Conservation (phyloP, 2,888 invertebrate species). For the Ariolimax columbianus region DNA sequence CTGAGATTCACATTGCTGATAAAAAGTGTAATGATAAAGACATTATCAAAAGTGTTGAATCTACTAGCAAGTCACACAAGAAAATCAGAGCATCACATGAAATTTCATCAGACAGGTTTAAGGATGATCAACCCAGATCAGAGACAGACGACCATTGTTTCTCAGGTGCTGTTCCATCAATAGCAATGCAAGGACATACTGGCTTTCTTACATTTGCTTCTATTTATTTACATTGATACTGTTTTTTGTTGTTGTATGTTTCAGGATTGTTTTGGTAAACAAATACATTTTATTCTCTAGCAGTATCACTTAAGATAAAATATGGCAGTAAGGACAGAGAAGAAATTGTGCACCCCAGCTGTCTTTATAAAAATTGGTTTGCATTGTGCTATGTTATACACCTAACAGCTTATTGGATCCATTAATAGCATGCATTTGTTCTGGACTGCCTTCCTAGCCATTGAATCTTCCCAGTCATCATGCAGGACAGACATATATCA, state of each 20-base stretch:
- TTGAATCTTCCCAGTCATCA: too few relatives aligned
- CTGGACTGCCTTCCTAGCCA: too few relatives aligned
- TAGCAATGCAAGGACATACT: slow-evolving; percentile 92
- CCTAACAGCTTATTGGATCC: too few relatives aligned
- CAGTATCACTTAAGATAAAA: too few relatives aligned
- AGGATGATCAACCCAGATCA: slow-evolving; percentile 64
- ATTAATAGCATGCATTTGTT: too few relatives aligned
- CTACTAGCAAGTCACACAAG: not conserved
- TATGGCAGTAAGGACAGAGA: too few relatives aligned
- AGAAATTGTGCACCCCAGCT: too few relatives aligned
- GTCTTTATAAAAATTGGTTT: too few relatives aligned
- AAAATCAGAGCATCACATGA: not conserved
- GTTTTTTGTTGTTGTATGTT: not conserved
- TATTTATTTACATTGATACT: slow-evolving; percentile 81
- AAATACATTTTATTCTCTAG: too few relatives aligned
- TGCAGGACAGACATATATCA: too few relatives aligned
- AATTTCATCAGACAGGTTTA: slow-evolving; percentile 36
- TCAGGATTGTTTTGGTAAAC: too few relatives aligned
- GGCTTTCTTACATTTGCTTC: slow-evolving; percentile 97
- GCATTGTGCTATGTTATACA: too few relatives aligned
- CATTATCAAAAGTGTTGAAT: not conserved
- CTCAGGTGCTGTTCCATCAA: slow-evolving; percentile 84
- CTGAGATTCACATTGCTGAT: slow-evolving; percentile 49
- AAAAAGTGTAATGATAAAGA: slow-evolving; percentile 39
- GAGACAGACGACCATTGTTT: slow-evolving; percentile 63